Evolutionary conservation across 2,113 vertebrate genomes (phyloP).

Genomic region (Dendropsophus ebraccatus): DNA sequence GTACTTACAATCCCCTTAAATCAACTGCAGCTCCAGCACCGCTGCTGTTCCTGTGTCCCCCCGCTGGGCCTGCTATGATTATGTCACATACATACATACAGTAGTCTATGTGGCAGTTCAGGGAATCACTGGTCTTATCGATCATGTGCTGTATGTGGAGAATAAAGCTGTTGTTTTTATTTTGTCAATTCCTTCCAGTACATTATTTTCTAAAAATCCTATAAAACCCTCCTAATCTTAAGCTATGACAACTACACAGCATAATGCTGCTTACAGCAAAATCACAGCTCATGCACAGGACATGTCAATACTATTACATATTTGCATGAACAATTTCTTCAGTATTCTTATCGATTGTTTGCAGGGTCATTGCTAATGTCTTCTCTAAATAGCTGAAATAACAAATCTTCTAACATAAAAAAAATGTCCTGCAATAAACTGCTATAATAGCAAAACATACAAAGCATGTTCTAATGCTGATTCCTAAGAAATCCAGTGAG

Average conservation of each 20-base stretch:
- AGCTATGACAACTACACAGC: background rate
- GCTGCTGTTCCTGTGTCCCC: too few species aligned
- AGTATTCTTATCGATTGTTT: background rate
- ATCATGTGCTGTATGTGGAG: too few species aligned
- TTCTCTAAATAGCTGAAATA: background rate
- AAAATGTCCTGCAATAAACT: background rate
- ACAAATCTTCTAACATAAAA: background rate
- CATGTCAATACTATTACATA: background rate
- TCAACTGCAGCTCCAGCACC: too few species aligned
- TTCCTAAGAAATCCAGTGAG: background rate
- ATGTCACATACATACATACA: too few species aligned
- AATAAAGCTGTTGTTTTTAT: too few species aligned
- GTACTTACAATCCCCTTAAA: too few species aligned
- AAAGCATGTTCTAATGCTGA: background rate
- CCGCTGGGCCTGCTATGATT: too few species aligned
- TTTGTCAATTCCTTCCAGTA: too few species aligned
- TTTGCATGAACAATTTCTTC: background rate
- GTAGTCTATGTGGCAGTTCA: too few species aligned
- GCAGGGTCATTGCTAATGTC: background rate
- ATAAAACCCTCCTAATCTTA: background rate
- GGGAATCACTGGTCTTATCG: too few species aligned
- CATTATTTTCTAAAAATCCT: too few species aligned
- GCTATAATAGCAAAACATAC: background rate
- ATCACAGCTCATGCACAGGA: background rate
- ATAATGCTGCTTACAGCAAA: background rate